A percentile compares a stretch with the other conserved stretches of the same genome.
Evolutionary conservation across 2,797 vertebrate genomes (phyloP).

Genomic region (Fundulus diaphanus): DNA sequence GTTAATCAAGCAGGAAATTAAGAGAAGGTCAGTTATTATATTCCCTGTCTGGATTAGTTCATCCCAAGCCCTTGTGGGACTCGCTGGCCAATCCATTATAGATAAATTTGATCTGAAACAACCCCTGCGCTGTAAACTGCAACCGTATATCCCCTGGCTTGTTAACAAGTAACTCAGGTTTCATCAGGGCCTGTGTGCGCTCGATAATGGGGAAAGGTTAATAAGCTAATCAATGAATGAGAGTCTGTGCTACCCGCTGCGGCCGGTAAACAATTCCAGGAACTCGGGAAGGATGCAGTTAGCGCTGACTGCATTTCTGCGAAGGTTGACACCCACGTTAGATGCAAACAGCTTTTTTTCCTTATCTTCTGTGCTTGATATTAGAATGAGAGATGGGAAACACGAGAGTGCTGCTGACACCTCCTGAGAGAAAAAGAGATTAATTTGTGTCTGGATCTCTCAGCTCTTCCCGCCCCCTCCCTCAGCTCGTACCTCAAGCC

Average conservation of each 20-base stretch:
- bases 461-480: no score
- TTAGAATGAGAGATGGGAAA: conserved; percentile 15
- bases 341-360: conserved; percentile 35
- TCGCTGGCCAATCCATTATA: conserved; percentile 26
- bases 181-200: conserved; percentile 29
- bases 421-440: conserved; percentile 58
- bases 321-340: conserved; percentile 1
- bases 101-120: conserved; percentile 31
- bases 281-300: conserved; percentile 17
- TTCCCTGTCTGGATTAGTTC: conserved; percentile 2
- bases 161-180: conserved; percentile 65
- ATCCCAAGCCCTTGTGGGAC: conserved; percentile 9
- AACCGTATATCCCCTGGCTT: conserved; percentile 44
- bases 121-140: conserved; percentile 12
- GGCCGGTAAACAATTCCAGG: conserved; percentile 46
- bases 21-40: conserved; percentile 8
- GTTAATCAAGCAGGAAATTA: conserved; percentile 15
- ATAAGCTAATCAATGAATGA: conserved; percentile 70
- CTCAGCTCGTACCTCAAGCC: background rate
- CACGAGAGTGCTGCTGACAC: conserved; percentile 33
- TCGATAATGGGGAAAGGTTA: conserved; percentile 70
- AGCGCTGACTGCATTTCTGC: conserved; percentile 33
- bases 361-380: background rate
- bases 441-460: conserved; percentile 52
- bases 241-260: conserved; percentile 21